Conservation (phyloP, 2,113 vertebrate genomes). For the Equus przewalskii region DNA sequence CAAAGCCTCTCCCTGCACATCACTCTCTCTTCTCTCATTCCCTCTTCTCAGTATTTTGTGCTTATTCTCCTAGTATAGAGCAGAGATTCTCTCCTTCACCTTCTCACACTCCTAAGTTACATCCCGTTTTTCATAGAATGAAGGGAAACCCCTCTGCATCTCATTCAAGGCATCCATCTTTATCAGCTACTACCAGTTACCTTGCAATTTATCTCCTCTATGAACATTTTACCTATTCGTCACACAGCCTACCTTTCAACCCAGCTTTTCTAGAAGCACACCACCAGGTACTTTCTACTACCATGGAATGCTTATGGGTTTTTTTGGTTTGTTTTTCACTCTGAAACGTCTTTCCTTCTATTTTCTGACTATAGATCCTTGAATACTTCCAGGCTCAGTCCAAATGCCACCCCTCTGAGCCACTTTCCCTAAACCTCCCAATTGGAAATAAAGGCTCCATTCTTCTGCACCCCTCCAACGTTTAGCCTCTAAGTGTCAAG, state of each 20-base stretch:
- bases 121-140: not conserved
- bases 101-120: not conserved
- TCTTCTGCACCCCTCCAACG: fast-evolving
- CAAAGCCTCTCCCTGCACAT: fast-evolving
- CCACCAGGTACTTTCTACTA: fast-evolving
- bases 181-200: fast-evolving
- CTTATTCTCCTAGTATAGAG: not conserved
- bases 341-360: not conserved
- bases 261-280: not conserved
- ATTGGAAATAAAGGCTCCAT: not conserved
- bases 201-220: fast-evolving
- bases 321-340: too few relatives aligned
- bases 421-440: not conserved
- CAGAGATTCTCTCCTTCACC: not conserved
- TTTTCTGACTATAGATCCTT: not conserved
- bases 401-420: not conserved
- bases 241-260: not conserved
- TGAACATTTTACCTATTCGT: fast-evolving
- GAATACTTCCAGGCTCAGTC: not conserved
- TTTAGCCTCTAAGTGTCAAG: not conserved
- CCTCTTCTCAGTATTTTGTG: not conserved
- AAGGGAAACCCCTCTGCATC: not conserved
- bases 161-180: not conserved
- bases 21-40: not conserved
- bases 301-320: fast-evolving